Evolutionary conservation across 2,888 invertebrate genomes (phyloP).

Genomic region (Pasiphila rectangulata): DNA sequence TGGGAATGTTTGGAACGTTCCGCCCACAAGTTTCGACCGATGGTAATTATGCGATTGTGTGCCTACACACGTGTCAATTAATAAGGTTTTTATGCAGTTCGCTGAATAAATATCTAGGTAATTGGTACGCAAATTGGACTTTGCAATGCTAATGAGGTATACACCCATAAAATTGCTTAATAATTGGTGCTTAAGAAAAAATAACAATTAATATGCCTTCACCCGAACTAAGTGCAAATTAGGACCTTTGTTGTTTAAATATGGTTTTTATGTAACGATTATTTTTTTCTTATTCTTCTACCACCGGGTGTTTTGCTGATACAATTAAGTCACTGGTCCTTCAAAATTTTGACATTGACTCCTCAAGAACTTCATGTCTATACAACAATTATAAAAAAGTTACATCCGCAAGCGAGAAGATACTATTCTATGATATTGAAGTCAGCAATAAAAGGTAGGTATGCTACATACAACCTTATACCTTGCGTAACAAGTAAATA

Average conservation of each 20-base stretch:
- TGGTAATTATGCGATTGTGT: slow-evolving; percentile 31
- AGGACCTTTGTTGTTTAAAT: too few species aligned
- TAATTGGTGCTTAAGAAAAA: too few species aligned
- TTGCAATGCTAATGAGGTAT: background rate
- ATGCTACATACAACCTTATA: background rate
- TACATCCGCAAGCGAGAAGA: too few species aligned
- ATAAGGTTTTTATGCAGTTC: slow-evolving; percentile 21
- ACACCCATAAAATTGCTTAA: background rate
- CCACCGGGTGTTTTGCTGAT: too few species aligned
- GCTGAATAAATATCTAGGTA: slow-evolving; percentile 11
- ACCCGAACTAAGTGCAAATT: too few species aligned
- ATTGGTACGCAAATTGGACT: slow-evolving; percentile 10
- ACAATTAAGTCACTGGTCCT: too few species aligned
- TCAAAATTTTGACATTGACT: too few species aligned
- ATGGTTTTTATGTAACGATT: too few species aligned
- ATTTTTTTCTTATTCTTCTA: too few species aligned
- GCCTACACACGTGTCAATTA: slow-evolving; percentile 31
- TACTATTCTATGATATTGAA: background rate
- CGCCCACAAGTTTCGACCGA: slow-evolving; percentile 19
- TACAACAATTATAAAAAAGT: too few species aligned
- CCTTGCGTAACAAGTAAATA: slow-evolving; percentile 2
- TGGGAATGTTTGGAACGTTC: slow-evolving; percentile 10
- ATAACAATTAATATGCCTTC: too few species aligned
- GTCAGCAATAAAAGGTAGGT: background rate
- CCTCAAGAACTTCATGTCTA: too few species aligned